Percentiles rank a stretch among this genome's conserved stretches.
These are phyloP conservation scores for Aurelia aurita complex sp. Pacific DNA, from an alignment of 30 jellyfish, hydroid and myxozoan genomes.

Conservation along the genomic window DNA sequence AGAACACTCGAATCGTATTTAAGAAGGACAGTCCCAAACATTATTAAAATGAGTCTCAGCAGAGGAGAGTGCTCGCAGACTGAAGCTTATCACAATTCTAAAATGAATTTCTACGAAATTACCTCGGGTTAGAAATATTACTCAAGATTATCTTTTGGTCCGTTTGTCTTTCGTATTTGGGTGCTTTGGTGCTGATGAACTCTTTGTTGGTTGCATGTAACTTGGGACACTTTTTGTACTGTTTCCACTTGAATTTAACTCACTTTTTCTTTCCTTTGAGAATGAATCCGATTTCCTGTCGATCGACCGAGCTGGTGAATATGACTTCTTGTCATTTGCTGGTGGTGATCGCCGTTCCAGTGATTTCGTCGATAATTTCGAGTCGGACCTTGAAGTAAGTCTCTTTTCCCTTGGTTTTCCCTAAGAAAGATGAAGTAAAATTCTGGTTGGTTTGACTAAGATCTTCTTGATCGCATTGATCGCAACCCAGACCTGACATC, in stretches of 20 bases:
- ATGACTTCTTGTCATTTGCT: constrained; percentile 12
- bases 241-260: background rate
- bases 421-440: background rate
- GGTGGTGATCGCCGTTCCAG: constrained; percentile 20
- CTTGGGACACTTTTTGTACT: constrained; percentile 60
- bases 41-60: too few species aligned
- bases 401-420: constrained; percentile 9
- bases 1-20: too few species aligned
- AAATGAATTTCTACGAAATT: too few species aligned
- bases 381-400: constrained; percentile 9
- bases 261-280: constrained; percentile 28
- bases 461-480: too few species aligned
- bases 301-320: constrained; percentile 36
- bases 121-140: too few species aligned
- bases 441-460: too few species aligned
- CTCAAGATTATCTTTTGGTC: constrained; percentile 37
- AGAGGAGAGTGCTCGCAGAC: too few species aligned
- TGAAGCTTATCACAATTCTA: too few species aligned
- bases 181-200: constrained; percentile 77
- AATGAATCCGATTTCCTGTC: constrained; percentile 23
- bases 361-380: background rate
- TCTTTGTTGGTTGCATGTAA: constrained; percentile 90
- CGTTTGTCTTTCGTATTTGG: constrained; percentile 60
- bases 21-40: too few species aligned
- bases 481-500: too few species aligned